Percentiles rank a stretch among this genome's conserved stretches.
These are phyloP conservation scores for Hydroisotoma schaefferi DNA, from an alignment of 2,888 invertebrate genomes.

Conservation along the genomic window DNA sequence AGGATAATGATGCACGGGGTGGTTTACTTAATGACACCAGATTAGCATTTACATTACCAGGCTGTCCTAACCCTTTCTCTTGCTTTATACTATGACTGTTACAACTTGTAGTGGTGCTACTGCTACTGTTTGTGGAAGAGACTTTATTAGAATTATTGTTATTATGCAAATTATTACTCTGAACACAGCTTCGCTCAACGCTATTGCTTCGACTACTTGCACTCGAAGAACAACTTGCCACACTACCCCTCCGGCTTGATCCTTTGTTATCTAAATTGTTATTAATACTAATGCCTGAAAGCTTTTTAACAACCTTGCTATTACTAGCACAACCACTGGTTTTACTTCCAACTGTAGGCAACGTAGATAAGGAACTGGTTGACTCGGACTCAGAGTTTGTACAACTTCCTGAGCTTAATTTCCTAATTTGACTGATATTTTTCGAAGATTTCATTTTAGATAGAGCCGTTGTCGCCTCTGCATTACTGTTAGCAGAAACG, in stretches of 20 bases:
- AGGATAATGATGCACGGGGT: constrained; percentile 8
- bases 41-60: too few relatives aligned
- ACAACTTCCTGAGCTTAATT: constrained; percentile 40
- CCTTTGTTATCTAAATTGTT: constrained; percentile 20
- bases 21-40: neutral
- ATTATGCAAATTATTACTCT: neutral
- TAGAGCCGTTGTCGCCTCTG: constrained; percentile 18
- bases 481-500: constrained; percentile 9
- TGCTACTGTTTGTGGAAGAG: too few relatives aligned
- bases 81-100: neutral
- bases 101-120: too few relatives aligned
- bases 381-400: constrained; percentile 41
- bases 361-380: constrained; percentile 30
- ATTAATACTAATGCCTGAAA: constrained; percentile 23
- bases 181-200: constrained; percentile 33
- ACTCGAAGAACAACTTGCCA: constrained; percentile 38
- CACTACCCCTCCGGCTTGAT: constrained; percentile 34
- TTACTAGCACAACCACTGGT: neutral
- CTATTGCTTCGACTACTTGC: constrained; percentile 47
- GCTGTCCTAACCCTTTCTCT: constrained; percentile 3
- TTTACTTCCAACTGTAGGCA: constrained; percentile 11
- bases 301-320: constrained; percentile 14
- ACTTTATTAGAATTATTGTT: neutral
- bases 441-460: constrained; percentile 42
- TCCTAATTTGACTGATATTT: constrained; percentile 39